Conservation (phyloP, 1,140 invertebrate species). For the Micrasema minimum region DNA sequence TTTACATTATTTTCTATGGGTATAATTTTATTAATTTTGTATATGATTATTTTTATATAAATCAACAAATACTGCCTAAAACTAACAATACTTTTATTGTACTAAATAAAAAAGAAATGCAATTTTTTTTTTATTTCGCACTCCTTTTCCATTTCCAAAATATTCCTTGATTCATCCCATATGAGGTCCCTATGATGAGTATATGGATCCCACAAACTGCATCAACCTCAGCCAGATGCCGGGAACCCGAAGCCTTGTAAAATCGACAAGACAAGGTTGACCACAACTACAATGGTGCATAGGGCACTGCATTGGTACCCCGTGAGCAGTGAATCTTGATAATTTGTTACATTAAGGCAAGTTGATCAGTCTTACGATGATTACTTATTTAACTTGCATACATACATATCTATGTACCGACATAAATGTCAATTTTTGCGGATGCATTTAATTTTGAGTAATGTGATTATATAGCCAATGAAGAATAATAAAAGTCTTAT, state of each 20-base stretch:
- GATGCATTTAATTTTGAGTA: too few species aligned
- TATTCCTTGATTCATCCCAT: background rate
- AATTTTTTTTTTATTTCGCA: slow-evolving; percentile 16
- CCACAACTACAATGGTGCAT: background rate
- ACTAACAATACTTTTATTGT: slow-evolving; percentile 51
- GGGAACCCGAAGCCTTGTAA: background rate
- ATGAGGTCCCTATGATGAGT: background rate
- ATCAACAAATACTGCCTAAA: slow-evolving; percentile 48
- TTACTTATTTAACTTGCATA: too few species aligned
- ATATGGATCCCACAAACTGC: background rate
- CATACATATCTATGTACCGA: too few species aligned
- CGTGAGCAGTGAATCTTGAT: background rate
- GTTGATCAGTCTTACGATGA: too few species aligned
- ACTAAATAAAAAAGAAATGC: slow-evolving; percentile 46
- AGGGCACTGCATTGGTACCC: slow-evolving; percentile 11
- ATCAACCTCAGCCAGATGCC: background rate
- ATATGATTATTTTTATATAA: slow-evolving; percentile 34
- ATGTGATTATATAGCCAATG: too few species aligned
- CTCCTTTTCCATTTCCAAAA: background rate
- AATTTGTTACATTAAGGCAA: too few species aligned
- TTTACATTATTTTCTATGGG: slow-evolving; percentile 24
- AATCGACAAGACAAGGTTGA: background rate
- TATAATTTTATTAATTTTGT: slow-evolving; percentile 20
- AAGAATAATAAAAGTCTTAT: too few species aligned
- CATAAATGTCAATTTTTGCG: too few species aligned